These are phyloP conservation scores for Propithecus perrieri DNA, from an alignment of 2,797 vertebrate genomes.

Conservation along the genomic window DNA sequence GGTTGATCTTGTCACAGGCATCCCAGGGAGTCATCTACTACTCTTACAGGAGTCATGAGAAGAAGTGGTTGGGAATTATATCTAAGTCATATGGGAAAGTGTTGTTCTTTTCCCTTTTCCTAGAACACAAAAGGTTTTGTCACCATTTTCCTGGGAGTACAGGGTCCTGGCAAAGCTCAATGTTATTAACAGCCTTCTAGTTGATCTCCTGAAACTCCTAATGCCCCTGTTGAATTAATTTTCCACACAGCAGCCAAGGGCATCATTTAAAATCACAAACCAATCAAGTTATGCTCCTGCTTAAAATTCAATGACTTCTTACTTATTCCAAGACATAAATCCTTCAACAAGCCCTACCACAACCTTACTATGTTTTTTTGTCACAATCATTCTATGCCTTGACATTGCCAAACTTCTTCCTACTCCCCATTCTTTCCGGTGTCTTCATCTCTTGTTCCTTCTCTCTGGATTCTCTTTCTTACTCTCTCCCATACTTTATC, in stretches of 20 bases:
- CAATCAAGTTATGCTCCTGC: neutral
- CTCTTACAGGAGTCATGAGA: neutral
- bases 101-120: neutral
- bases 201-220: neutral
- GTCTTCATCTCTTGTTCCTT: neutral
- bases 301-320: neutral
- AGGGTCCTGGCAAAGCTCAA: neutral
- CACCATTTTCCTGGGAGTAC: neutral
- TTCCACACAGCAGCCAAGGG: neutral
- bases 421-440: neutral
- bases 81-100: neutral
- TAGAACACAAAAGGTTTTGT: neutral
- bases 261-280: neutral
- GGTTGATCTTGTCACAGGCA: neutral
- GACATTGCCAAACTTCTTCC: neutral
- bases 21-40: neutral
- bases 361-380: neutral
- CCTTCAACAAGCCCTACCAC: neutral
- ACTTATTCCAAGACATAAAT: neutral
- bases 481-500: neutral
- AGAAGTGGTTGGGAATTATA: neutral
- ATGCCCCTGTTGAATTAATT: neutral
- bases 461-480: neutral
- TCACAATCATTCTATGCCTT: neutral
- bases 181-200: neutral